phyloP scores from a whole-genome alignment of 2,888 invertebrate genomes.

The Megaustenia siamemsis region DNA sequence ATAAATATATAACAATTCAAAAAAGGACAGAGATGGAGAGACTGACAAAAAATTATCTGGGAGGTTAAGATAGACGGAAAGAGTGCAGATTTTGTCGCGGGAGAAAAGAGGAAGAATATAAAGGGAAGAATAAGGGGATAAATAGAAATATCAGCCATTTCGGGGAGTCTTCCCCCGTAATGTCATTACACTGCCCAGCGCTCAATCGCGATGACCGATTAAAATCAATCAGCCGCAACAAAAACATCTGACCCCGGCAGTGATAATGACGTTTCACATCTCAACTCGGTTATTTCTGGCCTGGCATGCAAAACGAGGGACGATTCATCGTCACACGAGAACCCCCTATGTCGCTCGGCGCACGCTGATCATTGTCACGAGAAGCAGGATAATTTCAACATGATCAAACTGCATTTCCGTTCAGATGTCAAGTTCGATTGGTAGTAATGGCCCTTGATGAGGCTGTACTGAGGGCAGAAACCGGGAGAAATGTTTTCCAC shows the following conservation, averaged over 20 bases:
- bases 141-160: neutral
- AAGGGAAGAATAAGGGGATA: too few species aligned
- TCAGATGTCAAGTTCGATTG: constrained; percentile 49
- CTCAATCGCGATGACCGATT: constrained; percentile 16
- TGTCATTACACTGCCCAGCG: constrained; percentile 20
- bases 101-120: too few species aligned
- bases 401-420: constrained; percentile 52
- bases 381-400: constrained; percentile 43
- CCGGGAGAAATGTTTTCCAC: constrained; percentile 44
- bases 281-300: constrained; percentile 34
- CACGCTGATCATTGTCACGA: constrained; percentile 50
- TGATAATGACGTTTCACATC: constrained; percentile 42
- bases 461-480: constrained; percentile 24
- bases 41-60: neutral
- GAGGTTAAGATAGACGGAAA: neutral
- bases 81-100: too few species aligned
- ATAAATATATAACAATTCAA: neutral
- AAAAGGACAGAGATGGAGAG: neutral
- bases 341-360: constrained; percentile 46
- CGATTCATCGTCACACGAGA: constrained; percentile 36
- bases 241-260: constrained; percentile 18
- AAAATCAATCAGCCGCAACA: constrained; percentile 30
- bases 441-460: constrained; percentile 48
- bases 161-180: neutral
- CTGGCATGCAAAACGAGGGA: constrained; percentile 49